Base-by-base conservation (phyloP, 2,888 invertebrate genomes). In the Drosophila peninsularis region DNA sequence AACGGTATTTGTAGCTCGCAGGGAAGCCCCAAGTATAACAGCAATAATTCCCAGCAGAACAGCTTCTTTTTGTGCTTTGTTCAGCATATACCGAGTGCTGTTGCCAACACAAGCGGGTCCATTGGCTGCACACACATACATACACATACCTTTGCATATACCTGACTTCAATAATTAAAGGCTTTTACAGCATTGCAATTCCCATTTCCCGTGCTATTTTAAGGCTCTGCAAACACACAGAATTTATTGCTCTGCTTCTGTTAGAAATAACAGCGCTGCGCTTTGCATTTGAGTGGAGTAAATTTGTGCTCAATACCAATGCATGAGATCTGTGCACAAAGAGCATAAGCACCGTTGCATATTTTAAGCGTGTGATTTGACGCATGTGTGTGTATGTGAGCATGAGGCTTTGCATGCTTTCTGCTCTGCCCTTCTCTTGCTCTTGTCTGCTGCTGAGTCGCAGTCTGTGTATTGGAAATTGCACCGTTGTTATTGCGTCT, bases 1-100 rank as follows among this genome's bases (percentile, higher is more conserved):
- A 14, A 27, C 32, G 30, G 52, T 56, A 30, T 32, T 36, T 49
- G 50, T 30, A 19, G 19, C 63, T 19, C n/a, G 27, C 14, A 7
- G 27, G n/a, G 44, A 27, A 36, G 34, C 21, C 50, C 7, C 14
- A 52, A 39, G 42, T 24, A 54, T 37, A 65, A 49, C 53, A 37
- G 32, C 49, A 66, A 66, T 66, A 63, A 55, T 63, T 63, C 64
- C 47, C 54, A 30, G 24, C 24, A 24, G 14, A 44, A 36, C 37
- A 24, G 64, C 41, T 65, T 63, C 54, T 54, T 34, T 36, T 63
- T 30, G 49, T 50, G 49, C 58, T 58, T 49, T 47, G 57, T 47
- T 50, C 30, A 62, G 62, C 34, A 27, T n/a, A 53, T 47, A 54
- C 47, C 45, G 39, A 27, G 52, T 27, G 37, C 10, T 19, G 13